Evolutionary conservation across 37 sponge, comb jelly and placozoan genomes (phyloP).

Genomic region (Ianthella basta): DNA sequence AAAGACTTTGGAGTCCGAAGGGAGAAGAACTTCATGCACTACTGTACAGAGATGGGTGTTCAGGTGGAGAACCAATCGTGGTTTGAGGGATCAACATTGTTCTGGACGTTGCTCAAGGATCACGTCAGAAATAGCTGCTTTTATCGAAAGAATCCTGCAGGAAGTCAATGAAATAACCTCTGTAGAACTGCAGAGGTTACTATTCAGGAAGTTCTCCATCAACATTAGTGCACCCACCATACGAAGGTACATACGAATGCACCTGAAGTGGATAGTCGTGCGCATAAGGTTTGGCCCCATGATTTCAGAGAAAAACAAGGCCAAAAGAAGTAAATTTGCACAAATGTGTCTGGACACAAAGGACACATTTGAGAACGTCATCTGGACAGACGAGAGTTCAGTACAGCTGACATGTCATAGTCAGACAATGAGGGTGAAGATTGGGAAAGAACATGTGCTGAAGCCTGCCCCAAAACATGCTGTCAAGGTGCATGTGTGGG

Average conservation of each 20-base stretch:
- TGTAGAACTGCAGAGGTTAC: not conserved
- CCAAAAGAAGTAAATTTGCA: not conserved
- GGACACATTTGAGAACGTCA: not conserved
- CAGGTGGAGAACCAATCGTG: too few relatives aligned
- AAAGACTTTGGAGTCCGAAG: too few relatives aligned
- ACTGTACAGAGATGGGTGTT: too few relatives aligned
- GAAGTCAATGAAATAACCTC: not conserved
- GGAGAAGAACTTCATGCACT: too few relatives aligned
- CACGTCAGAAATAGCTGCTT: not conserved
- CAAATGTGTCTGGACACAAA: not conserved
- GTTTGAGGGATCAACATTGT: too few relatives aligned
- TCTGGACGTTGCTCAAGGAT: too few relatives aligned
- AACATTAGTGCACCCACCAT: not conserved
- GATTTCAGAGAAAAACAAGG: not conserved
- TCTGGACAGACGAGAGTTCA: conserved; percentile 14
- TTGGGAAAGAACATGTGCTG: not conserved
- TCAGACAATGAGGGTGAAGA: not conserved
- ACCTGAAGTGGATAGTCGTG: conserved; percentile 9
- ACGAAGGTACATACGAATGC: not conserved
- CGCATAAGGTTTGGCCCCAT: not conserved
- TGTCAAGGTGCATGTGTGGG: conserved; percentile 20
- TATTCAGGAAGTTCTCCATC: not conserved
- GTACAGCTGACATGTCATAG: not conserved
- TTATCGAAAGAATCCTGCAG: not conserved
- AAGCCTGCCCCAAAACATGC: conserved; percentile 9